These are phyloP conservation scores for Sesia bembeciformis DNA, from an alignment of 2,888 invertebrate genomes.

Conservation along the genomic window DNA sequence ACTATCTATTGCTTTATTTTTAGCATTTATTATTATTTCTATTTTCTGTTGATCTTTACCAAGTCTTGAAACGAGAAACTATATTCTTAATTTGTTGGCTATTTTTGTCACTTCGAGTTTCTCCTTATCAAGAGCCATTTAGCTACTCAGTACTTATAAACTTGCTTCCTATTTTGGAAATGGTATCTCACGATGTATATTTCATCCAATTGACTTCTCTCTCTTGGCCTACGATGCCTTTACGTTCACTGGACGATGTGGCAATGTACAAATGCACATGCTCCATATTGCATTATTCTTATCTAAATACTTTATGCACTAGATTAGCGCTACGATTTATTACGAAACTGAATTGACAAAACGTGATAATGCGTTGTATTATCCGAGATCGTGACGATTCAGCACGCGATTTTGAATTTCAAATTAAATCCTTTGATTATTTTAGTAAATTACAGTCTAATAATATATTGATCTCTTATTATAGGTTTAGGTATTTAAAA, in stretches of 20 bases:
- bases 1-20: too few species aligned
- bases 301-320: slow-evolving; percentile 8
- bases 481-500: too few species aligned
- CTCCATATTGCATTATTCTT: slow-evolving; percentile 9
- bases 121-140: too few species aligned
- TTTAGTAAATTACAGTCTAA: too few species aligned
- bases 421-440: too few species aligned
- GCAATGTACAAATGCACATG: slow-evolving; percentile 11
- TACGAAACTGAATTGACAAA: not conserved
- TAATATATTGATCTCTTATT: too few species aligned
- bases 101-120: too few species aligned
- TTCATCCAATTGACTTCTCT: not conserved
- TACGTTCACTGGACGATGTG: slow-evolving; percentile 23
- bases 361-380: not conserved
- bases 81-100: too few species aligned
- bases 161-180: not conserved
- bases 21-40: too few species aligned
- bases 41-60: too few species aligned
- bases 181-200: not conserved
- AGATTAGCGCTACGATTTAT: not conserved
- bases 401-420: not conserved
- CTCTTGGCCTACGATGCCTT: not conserved
- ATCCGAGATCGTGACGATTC: slow-evolving; percentile 20
- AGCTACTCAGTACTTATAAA: too few species aligned
- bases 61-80: too few species aligned